Evolutionary conservation across 2,888 invertebrate species (phyloP).

Genomic region (Carterocephalus palaemon): DNA sequence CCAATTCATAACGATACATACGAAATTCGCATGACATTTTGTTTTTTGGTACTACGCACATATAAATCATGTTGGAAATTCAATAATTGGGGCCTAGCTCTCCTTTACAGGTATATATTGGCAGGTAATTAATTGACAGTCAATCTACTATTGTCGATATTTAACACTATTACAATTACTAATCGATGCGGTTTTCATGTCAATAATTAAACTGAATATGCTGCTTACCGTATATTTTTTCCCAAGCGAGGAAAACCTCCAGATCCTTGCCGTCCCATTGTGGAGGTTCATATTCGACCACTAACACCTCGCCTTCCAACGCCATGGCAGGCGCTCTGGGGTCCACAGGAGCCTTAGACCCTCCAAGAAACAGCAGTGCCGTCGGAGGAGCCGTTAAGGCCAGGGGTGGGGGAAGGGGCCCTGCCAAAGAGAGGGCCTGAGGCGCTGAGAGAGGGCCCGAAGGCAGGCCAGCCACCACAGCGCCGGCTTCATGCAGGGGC

Average conservation of each 20-base stretch:
- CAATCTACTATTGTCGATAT: no score
- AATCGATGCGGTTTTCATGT: no score
- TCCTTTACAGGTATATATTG: no score
- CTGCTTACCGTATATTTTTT: conserved; percentile 69
- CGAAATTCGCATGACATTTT: no score
- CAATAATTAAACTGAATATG: background rate
- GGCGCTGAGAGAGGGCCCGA: conserved; percentile 59
- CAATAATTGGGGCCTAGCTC: no score
- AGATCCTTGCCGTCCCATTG: conserved; percentile 77
- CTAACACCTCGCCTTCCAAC: conserved; percentile 81
- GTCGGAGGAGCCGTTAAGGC: conserved; percentile 51
- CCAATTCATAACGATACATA: no score
- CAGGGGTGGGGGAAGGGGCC: conserved; percentile 45
- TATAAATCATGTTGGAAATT: no score
- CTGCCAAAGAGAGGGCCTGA: conserved; percentile 50
- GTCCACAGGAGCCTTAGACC: conserved; percentile 81
- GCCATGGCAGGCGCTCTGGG: conserved; percentile 77
- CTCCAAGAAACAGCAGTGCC: conserved; percentile 79
- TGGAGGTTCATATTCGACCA: conserved; percentile 78
- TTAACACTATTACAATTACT: no score
- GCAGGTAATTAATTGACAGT: no score
- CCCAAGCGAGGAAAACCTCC: conserved; percentile 69
- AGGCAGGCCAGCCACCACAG: conserved; percentile 60
- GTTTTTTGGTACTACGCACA: no score
- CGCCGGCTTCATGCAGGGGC: conserved; percentile 65